Base-by-base conservation (phyloP, 2,888 invertebrate species). In the Pandemis cinnamomeana region DNA sequence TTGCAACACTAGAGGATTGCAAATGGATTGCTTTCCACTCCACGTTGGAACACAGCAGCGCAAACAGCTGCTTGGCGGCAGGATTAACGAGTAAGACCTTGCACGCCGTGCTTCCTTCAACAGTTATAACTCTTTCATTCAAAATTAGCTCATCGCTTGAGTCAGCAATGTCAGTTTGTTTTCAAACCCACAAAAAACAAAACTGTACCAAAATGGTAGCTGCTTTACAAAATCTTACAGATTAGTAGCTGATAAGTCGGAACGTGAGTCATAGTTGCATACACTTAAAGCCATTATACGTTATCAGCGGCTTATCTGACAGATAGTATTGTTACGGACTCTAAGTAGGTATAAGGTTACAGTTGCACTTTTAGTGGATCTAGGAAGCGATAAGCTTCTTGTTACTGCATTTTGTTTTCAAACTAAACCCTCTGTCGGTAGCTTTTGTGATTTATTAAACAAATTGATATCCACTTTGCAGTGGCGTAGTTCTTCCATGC, bases 221-320 rank as follows among this genome's bases (percentile, higher is more conserved):
- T 69, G n/a, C 63, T 73, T 73, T 60, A 55, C 67, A 70, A 51
- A 73, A 70, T 73, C 70, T 44, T 20, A 53, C 27, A 67, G 74
- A 74, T 71, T 74, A 74, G 74, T 74, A 71, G 74, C 67, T 67
- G 74, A 74, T 70, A 74, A 74, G 63, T 66, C 69, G 53, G 61
- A 53, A 44, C 67, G 46, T 74, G 74, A 74, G 36, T 74, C 74
- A 74, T 74, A 20, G 53, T 73, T 70, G 66, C 70, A 70, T 66
- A 66, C 73, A 70, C 74, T 74, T 67, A 62, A 66, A 66, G 58
- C 69, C 69, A 73, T 73, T 73, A 66, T 73, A 60, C 60, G 64
- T 70, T 67, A 55, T 55, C 72, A 15, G n/a, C 7, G 58, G 62
- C 60, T 73, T 73, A 73, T 73, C 69, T 58, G 64, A 41, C 61